These are phyloP conservation scores for Aphidoletes aphidimyza DNA, from an alignment of 2,888 invertebrate species.

Conservation along the genomic window DNA sequence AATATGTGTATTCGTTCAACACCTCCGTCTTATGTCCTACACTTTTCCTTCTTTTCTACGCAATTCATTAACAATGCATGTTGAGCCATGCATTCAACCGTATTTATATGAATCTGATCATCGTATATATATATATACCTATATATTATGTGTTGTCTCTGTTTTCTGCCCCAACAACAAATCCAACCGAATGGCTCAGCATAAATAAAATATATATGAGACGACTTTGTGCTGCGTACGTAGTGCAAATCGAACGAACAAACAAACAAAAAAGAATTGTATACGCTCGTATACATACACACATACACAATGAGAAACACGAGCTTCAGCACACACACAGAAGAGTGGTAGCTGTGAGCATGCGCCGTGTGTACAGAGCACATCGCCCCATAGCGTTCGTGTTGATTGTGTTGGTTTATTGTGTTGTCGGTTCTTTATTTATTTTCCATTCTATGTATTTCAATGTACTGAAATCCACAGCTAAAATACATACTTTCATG, in stretches of 20 bases:
- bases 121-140: too few relatives aligned
- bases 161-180: conserved; percentile 24
- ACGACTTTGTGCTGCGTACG: neutral
- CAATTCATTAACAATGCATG: conserved; percentile 52
- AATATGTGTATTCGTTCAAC: conserved; percentile 24
- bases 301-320: neutral
- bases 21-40: neutral
- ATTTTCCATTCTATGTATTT: conserved; percentile 11
- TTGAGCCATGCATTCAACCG: conserved; percentile 14
- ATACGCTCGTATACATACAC: neutral
- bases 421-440: neutral
- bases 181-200: neutral
- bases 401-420: neutral
- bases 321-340: too few relatives aligned
- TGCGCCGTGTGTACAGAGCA: neutral
- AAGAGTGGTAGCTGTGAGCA: too few relatives aligned
- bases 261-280: neutral
- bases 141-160: conserved; percentile 52
- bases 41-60: conserved; percentile 18
- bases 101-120: conserved; percentile 23
- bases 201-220: conserved; percentile 36
- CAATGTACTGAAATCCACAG: neutral
- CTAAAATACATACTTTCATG: neutral
- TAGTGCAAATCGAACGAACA: neutral
- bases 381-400: neutral